These are phyloP conservation scores for Pilophorus perplexus DNA, from an alignment of 2,888 invertebrate genomes.

Conservation along the genomic window DNA sequence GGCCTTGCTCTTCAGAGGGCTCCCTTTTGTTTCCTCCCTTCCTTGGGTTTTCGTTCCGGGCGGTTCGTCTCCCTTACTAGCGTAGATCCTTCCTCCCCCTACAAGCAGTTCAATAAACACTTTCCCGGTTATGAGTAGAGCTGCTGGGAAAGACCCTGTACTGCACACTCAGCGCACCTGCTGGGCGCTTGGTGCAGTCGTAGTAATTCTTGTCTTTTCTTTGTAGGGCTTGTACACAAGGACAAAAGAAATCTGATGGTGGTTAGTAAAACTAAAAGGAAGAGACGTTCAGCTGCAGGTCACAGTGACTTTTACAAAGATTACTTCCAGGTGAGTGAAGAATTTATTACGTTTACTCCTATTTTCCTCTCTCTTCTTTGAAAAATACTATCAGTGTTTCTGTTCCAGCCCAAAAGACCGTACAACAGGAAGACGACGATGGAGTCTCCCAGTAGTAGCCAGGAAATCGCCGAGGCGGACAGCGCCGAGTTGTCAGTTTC, in stretches of 20 bases:
- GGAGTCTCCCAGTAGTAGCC: conserved; percentile 11
- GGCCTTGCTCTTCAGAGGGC: too few species aligned
- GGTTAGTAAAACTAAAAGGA: conserved; percentile 39
- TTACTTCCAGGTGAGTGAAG: conserved; percentile 39
- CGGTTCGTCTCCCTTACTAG: too few species aligned
- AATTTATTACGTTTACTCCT: conserved; percentile 4
- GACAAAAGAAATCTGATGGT: conserved; percentile 35
- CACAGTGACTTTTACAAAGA: conserved; percentile 44
- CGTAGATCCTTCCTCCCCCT: too few species aligned
- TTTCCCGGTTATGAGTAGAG: too few species aligned
- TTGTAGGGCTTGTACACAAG: conserved; percentile 42
- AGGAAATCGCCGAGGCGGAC: not conserved
- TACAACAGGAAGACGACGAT: conserved; percentile 8
- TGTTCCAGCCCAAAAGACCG: not conserved
- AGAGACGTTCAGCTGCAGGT: conserved; percentile 44
- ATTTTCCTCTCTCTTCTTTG: not conserved
- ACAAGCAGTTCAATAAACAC: too few species aligned
- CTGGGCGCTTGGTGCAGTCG: too few species aligned
- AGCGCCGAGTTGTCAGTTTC: not conserved
- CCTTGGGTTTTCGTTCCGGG: too few species aligned
- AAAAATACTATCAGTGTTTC: not conserved
- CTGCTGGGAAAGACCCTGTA: too few species aligned
- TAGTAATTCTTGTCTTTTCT: too few species aligned
- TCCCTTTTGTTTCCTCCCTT: too few species aligned
- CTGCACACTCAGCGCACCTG: too few species aligned